Percentiles rank a stretch among this genome's conserved stretches.
Evolutionary conservation across 2,888 invertebrate genomes (phyloP).

Genomic region (Punctoribates punctum): DNA sequence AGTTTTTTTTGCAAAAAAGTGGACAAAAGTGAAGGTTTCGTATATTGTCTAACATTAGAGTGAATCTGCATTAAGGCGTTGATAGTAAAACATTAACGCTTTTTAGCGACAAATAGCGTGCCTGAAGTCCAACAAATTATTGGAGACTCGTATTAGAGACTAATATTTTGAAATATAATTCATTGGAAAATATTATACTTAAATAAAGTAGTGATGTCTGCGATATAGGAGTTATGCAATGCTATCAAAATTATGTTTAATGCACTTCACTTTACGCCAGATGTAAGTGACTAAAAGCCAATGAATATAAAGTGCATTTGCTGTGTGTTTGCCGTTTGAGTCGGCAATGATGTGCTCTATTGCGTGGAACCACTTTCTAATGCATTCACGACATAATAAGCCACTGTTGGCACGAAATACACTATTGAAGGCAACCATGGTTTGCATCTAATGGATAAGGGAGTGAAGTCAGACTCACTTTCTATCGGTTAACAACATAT

Average conservation of each 20-base stretch:
- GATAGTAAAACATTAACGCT: slow-evolving; percentile 11
- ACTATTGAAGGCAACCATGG: background rate
- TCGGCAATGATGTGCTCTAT: slow-evolving; percentile 34
- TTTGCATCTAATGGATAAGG: slow-evolving; percentile 36
- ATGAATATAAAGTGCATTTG: slow-evolving; percentile 36
- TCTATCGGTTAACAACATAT: background rate
- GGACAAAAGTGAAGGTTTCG: background rate
- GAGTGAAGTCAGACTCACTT: slow-evolving; percentile 15
- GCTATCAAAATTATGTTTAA: slow-evolving; percentile 30
- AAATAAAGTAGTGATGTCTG: slow-evolving; percentile 35
- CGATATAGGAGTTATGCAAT: slow-evolving; percentile 3
- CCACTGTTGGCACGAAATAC: background rate
- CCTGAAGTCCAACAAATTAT: slow-evolving; percentile 23
- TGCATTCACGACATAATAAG: slow-evolving; percentile 32
- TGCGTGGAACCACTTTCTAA: slow-evolving; percentile 37
- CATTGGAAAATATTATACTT: slow-evolving; percentile 26
- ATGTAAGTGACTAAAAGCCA: slow-evolving; percentile 38
- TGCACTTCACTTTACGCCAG: slow-evolving; percentile 36
- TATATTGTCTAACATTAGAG: slow-evolving; percentile 3
- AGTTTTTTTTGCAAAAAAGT: background rate
- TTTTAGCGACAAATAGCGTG: slow-evolving; percentile 15
- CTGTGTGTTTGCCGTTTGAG: slow-evolving; percentile 12
- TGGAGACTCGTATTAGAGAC: background rate
- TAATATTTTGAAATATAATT: slow-evolving; percentile 32
- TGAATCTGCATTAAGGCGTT: slow-evolving; percentile 10